These are phyloP conservation scores for Geotrupes spiniger DNA, from an alignment of 2,888 invertebrate genomes.

Conservation along the genomic window DNA sequence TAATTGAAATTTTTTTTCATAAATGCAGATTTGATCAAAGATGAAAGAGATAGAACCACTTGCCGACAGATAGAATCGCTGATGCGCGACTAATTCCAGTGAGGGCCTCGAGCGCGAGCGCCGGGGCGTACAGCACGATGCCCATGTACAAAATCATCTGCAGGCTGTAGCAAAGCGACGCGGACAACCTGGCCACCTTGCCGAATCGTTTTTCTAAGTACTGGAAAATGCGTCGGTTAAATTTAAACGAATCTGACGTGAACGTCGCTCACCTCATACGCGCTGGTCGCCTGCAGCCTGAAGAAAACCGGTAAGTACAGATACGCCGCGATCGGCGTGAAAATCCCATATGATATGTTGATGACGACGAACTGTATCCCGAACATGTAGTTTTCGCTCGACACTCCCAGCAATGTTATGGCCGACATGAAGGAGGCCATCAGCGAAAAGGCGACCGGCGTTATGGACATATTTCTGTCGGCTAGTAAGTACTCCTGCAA, in stretches of 20 bases:
- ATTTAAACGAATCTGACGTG: too few species aligned
- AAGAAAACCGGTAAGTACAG: slow-evolving; percentile 84
- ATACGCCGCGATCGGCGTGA: slow-evolving; percentile 74
- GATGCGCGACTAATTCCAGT: slow-evolving; percentile 72
- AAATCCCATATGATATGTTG: slow-evolving; percentile 71
- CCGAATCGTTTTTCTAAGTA: slow-evolving; percentile 89
- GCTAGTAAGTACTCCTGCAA: slow-evolving; percentile 80
- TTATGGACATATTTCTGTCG: slow-evolving; percentile 73
- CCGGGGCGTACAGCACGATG: slow-evolving; percentile 90
- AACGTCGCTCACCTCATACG: slow-evolving; percentile 78
- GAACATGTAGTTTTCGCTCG: slow-evolving; percentile 80
- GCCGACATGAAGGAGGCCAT: slow-evolving; percentile 96
- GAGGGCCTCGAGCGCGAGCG: slow-evolving; percentile 83
- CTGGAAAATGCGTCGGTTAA: too few species aligned
- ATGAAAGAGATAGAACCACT: too few species aligned
- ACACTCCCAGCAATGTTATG: slow-evolving; percentile 83
- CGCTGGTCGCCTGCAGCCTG: slow-evolving; percentile 77
- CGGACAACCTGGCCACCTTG: slow-evolving; percentile 67
- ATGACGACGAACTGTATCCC: slow-evolving; percentile 79
- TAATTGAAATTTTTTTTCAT: too few species aligned
- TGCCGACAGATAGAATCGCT: too few species aligned
- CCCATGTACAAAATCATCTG: slow-evolving; percentile 91
- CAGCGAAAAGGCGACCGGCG: slow-evolving; percentile 81
- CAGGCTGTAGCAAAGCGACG: slow-evolving; percentile 79
- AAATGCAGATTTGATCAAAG: too few species aligned